These are phyloP conservation scores for Eucera pruinosa DNA, from an alignment of 2,888 invertebrate species.

Conservation along the genomic window DNA sequence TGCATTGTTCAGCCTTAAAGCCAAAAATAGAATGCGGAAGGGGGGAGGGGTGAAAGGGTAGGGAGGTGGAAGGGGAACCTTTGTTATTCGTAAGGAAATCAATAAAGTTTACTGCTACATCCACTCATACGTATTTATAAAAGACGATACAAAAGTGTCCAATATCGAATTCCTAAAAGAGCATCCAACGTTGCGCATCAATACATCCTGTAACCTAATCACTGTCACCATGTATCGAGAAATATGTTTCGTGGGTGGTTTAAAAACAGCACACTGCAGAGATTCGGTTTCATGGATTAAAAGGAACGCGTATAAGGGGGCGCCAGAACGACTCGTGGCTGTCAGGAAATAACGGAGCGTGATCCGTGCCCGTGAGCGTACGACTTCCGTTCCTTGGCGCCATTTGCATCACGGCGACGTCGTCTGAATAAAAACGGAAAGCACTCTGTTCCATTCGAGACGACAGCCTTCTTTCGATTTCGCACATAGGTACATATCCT, in stretches of 20 bases:
- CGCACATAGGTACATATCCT: not conserved
- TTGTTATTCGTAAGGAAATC: no score
- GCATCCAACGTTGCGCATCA: not conserved
- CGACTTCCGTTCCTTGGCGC: slow-evolving; percentile 74
- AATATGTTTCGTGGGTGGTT: not conserved
- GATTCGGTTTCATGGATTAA: slow-evolving; percentile 46
- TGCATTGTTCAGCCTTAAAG: no score
- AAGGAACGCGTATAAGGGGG: slow-evolving; percentile 64
- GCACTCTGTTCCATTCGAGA: slow-evolving; percentile 18
- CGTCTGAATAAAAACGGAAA: slow-evolving; percentile 55
- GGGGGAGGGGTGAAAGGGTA: no score
- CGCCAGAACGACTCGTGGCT: slow-evolving; percentile 67
- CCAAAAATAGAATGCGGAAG: no score
- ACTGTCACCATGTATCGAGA: not conserved
- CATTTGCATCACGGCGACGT: slow-evolving; percentile 60
- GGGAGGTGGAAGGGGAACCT: no score
- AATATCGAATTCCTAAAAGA: not conserved
- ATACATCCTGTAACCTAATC: slow-evolving; percentile 1
- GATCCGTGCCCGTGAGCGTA: slow-evolving; percentile 69
- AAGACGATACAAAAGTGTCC: no score
- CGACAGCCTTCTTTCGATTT: not conserved
- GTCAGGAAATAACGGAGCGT: slow-evolving; percentile 80
- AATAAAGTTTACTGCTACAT: no score
- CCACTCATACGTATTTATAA: no score
- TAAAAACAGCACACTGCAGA: slow-evolving; percentile 19